These are phyloP conservation scores for Mesorhabditis spiculigera DNA, from an alignment of 2,888 invertebrate species.

Conservation along the genomic window DNA sequence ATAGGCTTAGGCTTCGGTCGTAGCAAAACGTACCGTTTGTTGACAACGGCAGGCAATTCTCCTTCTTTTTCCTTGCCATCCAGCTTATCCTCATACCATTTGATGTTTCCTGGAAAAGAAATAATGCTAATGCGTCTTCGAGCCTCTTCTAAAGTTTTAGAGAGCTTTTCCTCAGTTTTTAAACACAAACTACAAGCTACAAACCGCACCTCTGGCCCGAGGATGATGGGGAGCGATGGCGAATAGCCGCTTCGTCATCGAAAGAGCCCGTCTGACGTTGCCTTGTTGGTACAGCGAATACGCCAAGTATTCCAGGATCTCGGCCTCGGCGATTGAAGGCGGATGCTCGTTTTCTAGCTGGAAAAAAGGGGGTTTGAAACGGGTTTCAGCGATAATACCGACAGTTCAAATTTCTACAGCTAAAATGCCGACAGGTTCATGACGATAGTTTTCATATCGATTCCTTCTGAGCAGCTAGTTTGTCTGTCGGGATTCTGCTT, in stretches of 20 bases:
- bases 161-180: background rate
- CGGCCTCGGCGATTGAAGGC: conserved; percentile 36
- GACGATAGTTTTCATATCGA: too few species aligned
- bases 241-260: conserved; percentile 82
- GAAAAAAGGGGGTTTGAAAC: background rate
- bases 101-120: conserved; percentile 76
- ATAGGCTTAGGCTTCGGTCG: too few species aligned
- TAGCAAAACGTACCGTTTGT: too few species aligned
- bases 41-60: conserved; percentile 52
- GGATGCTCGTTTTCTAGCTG: conserved; percentile 40
- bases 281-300: conserved; percentile 84
- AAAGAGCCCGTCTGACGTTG: conserved; percentile 77
- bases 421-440: too few species aligned
- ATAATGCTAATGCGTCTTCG: background rate
- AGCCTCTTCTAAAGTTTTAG: background rate
- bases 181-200: background rate
- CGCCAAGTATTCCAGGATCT: conserved; percentile 85
- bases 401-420: background rate
- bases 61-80: conserved; percentile 58
- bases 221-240: conserved; percentile 71
- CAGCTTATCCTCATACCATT: conserved; percentile 82
- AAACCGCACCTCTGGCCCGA: conserved; percentile 73
- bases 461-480: too few species aligned
- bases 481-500: too few species aligned
- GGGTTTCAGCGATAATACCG: background rate